phyloP scores from a whole-genome alignment of 2,113 vertebrate species.

The Phalacrocorax aristotelis region DNA sequence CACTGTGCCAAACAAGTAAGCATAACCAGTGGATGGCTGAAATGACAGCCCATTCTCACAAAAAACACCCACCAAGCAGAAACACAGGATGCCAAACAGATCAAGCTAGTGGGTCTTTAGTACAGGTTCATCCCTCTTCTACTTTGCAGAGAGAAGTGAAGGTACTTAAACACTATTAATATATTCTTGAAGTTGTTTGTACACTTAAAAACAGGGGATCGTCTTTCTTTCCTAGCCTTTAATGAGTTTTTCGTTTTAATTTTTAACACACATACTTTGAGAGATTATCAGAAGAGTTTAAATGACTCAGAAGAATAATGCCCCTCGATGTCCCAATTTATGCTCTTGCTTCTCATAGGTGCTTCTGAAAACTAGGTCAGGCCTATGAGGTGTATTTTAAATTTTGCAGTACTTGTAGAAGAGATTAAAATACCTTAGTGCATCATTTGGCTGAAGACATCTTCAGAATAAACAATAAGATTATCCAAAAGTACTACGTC shows the following conservation, averaged over 20 bases:
- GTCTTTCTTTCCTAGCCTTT: neutral
- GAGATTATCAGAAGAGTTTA: neutral
- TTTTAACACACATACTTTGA: neutral
- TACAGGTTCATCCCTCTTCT: neutral
- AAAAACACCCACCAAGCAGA: neutral
- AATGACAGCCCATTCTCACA: neutral
- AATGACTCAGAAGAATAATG: neutral
- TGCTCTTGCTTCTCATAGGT: neutral
- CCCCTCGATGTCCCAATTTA: neutral
- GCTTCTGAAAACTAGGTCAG: slow-evolving; percentile 38
- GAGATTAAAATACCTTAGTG: neutral
- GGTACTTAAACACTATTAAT: neutral
- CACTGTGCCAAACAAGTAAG: neutral
- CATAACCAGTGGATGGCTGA: neutral
- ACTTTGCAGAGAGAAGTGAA: neutral
- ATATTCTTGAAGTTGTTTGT: neutral
- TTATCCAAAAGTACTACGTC: neutral
- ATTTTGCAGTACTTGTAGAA: neutral
- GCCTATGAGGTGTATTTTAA: slow-evolving; percentile 32
- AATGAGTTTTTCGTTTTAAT: neutral
- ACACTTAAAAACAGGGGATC: neutral
- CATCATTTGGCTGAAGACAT: neutral
- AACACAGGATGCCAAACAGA: neutral
- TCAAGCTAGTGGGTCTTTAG: accelerated
- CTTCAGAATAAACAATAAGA: neutral